Base-by-base conservation (phyloP, 2,797 vertebrate species). In the Poeciliopsis infans region DNA sequence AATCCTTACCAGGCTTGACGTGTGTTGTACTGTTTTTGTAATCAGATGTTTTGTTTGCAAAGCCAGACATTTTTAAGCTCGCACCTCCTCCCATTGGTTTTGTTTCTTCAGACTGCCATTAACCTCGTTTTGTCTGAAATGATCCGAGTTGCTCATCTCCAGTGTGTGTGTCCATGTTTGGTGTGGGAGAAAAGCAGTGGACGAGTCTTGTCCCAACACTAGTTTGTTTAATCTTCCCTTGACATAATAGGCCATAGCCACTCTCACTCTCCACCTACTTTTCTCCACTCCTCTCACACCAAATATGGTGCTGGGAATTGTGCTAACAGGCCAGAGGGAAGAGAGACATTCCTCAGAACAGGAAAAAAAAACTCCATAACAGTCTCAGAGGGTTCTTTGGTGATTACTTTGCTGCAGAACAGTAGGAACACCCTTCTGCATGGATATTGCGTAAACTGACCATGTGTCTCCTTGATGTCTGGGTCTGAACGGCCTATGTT, bases 281-380 rank as follows among this genome's bases (percentile, higher is more conserved):
- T 91, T 81, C 90, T 92, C 86, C 91, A 93, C 93, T 95, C 93
- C 92, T 93, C 92, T 86, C 92, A 90, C 94, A 95, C 96, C 96
- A 95, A 96, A 96, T 97, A 97, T 96, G 96, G 96, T 95, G 92
- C 85, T 93, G 91, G 94, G 92, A 94, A 89, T 91, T 92, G 90
- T 77, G 73, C 85, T 92, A 82, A 73, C 89, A 90, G 61, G 88
- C 95, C 88, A 90, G 80, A 90, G 89, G 95, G 94, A 96, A 95
- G 94, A 91, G 91, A 75, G 86, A 75, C 95, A 96, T 96, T 96
- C 96, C 96, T 95, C 86, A 83, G 88, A 95, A 92, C 90, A 94
- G 93, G 57, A 23, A 13, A 7, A 11, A 92, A 94, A 87, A 94
- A 86, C 87, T 86, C 79, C 81, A 95, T 87, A 94, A 92, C 90